These are phyloP conservation scores for Potamilus streckersoni DNA, from an alignment of 1,140 invertebrate species.

Conservation along the genomic window DNA sequence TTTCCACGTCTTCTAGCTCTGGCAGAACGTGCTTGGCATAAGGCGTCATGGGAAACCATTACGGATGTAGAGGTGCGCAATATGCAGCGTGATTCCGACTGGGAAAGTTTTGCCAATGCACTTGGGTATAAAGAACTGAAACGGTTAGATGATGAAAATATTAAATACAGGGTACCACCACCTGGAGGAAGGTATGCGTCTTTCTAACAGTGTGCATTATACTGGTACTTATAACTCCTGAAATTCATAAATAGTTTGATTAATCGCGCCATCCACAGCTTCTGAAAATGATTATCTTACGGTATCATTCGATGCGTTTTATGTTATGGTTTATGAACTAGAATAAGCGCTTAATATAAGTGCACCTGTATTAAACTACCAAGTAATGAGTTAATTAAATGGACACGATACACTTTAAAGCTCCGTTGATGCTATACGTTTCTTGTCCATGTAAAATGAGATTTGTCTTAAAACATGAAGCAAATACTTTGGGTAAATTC, in stretches of 20 bases:
- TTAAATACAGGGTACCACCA: conserved; percentile 43
- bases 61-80: not conserved
- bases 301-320: not conserved
- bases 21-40: conserved; percentile 57
- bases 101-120: conserved; percentile 41
- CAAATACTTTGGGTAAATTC: too few relatives aligned
- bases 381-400: too few relatives aligned
- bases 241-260: not conserved
- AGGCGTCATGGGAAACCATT: conserved; percentile 46
- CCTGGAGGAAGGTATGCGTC: conserved; percentile 47
- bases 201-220: not conserved
- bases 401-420: too few relatives aligned
- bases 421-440: too few relatives aligned
- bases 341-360: not conserved
- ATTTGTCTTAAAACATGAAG: too few relatives aligned
- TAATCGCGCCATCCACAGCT: too few relatives aligned
- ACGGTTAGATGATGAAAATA: conserved; percentile 35
- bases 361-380: not conserved
- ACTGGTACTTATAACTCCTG: not conserved
- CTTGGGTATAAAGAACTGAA: conserved; percentile 49
- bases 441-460: too few relatives aligned
- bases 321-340: not conserved
- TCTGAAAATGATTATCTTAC: not conserved
- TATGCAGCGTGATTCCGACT: conserved; percentile 22
- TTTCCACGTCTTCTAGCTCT: conserved; percentile 54